phyloP scores from a whole-genome alignment of 1,140 invertebrate species.

The Bombyx mori region ASM3026992v2 NC_085125.1:10167001-10167500 shows the following conservation, averaged over 20 bases:
- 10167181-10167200: conserved; percentile 85
- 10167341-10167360: conserved; percentile 78
- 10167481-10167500: conserved; percentile 82
- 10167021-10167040: conserved; percentile 83
- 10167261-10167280: conserved; percentile 83
- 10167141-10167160: conserved; percentile 84
- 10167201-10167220: conserved; percentile 87
- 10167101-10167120: conserved; percentile 77
- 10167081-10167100: conserved; percentile 83
- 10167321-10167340: conserved; percentile 78
- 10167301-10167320: conserved; percentile 82
- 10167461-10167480: conserved; percentile 81
- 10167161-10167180: conserved; percentile 81
- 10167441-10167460: conserved; percentile 79
- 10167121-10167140: conserved; percentile 77
- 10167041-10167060: conserved; percentile 84
- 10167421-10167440: conserved; percentile 79
- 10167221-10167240: conserved; percentile 84
- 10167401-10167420: conserved; percentile 73
- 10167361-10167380: background rate
- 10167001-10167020: conserved; percentile 79
- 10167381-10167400: conserved; percentile 3
- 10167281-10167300: conserved; percentile 86
- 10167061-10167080: conserved; percentile 85
- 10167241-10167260: conserved; percentile 79